Percentiles rank a stretch among this genome's conserved stretches.
phyloP scores from a whole-genome alignment of 2,797 vertebrate genomes.

The Acrossocheilus wenchowensis region DNA sequence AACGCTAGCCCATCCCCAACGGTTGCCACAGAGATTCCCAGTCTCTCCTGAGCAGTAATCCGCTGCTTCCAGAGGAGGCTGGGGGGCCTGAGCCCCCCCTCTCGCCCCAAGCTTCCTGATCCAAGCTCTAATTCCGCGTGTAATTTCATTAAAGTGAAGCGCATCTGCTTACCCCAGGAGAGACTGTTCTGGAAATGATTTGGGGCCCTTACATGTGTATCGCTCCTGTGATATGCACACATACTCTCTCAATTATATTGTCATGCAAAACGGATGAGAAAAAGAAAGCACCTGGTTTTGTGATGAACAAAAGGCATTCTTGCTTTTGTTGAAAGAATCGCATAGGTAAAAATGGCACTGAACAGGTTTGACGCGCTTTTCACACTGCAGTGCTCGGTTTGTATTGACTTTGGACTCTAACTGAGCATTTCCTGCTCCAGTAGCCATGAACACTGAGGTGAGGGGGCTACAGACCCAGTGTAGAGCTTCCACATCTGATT shows the following conservation, averaged over 20 bases:
- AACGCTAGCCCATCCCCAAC: conserved; percentile 49
- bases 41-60: conserved; percentile 59
- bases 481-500: conserved; percentile 43
- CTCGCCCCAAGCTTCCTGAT: conserved; percentile 62
- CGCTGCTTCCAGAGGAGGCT: conserved; percentile 62
- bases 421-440: neutral
- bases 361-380: neutral
- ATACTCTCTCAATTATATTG: neutral
- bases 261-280: conserved; percentile 28
- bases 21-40: conserved; percentile 51
- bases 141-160: conserved; percentile 74
- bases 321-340: neutral
- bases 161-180: conserved; percentile 62
- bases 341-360: neutral
- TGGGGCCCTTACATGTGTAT: conserved; percentile 41
- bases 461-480: conserved; percentile 15
- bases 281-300: conserved; percentile 7
- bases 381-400: conserved; percentile 19
- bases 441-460: conserved; percentile 18
- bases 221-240: conserved; percentile 3
- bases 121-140: conserved; percentile 65
- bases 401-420: conserved; percentile 17
- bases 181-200: conserved; percentile 67
- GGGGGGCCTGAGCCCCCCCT: conserved; percentile 56
- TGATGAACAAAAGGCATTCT: conserved; percentile 31